Conservation (phyloP, 2,888 invertebrate species). For the Diarsia mendica region DNA sequence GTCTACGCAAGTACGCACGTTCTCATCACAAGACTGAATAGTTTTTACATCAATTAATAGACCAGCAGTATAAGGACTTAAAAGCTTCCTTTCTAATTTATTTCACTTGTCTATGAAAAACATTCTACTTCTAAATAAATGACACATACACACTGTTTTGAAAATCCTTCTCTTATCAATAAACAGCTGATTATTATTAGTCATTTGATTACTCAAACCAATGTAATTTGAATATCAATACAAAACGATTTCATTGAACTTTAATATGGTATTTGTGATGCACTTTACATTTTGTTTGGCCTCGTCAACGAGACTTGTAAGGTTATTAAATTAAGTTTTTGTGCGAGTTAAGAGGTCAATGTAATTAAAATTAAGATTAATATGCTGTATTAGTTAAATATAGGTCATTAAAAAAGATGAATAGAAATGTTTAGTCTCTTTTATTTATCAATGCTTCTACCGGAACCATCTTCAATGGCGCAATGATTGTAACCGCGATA, state of each 20-base stretch:
- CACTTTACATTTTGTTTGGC: slow-evolving; percentile 23
- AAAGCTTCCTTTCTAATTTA: not conserved
- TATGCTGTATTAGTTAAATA: not conserved
- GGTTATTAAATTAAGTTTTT: not conserved
- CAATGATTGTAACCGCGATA: slow-evolving; percentile 41
- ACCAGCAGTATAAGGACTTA: not conserved
- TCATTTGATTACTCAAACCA: slow-evolving; percentile 33
- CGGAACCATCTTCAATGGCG: slow-evolving; percentile 34
- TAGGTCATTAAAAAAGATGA: slow-evolving; percentile 18
- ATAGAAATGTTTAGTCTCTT: not conserved
- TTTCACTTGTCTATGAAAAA: not conserved
- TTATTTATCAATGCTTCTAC: slow-evolving; percentile 31
- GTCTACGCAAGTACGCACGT: slow-evolving; percentile 4
- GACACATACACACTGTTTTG: slow-evolving; percentile 9
- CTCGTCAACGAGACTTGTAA: slow-evolving; percentile 10
- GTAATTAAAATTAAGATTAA: slow-evolving; percentile 8
- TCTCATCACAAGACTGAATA: slow-evolving; percentile 3
- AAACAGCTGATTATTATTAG: slow-evolving; percentile 46
- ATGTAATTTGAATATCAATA: slow-evolving; percentile 28
- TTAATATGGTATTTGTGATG: slow-evolving; percentile 21
- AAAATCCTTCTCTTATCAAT: slow-evolving; percentile 26
- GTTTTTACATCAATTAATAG: not conserved
- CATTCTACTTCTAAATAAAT: not conserved
- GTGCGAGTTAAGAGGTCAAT: slow-evolving; percentile 4
- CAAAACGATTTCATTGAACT: slow-evolving; percentile 47